phyloP scores from a whole-genome alignment of 2,888 invertebrate genomes.

The Zootermopsis nevadensis region DNA sequence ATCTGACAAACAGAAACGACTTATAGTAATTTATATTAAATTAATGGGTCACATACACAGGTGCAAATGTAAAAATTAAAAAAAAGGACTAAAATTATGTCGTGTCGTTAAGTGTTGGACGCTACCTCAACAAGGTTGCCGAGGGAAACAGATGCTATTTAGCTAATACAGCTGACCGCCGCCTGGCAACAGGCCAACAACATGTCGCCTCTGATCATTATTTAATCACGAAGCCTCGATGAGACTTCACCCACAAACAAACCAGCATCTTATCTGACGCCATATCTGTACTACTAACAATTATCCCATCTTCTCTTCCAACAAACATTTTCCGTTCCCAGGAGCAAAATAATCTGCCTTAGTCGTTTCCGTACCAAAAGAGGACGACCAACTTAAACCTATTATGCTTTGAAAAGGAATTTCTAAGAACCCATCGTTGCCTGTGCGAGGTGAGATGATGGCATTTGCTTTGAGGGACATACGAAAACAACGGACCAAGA shows the following conservation, averaged over 20 bases:
- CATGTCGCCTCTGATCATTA: not conserved
- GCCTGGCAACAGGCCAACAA: constrained; percentile 30
- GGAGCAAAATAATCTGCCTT: too few species aligned
- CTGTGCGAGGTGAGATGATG: too few species aligned
- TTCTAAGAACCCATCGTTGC: too few species aligned
- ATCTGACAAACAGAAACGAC: too few species aligned
- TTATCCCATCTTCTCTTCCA: too few species aligned
- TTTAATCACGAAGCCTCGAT: not conserved
- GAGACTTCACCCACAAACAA: not conserved
- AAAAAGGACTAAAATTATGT: not conserved
- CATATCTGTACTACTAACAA: too few species aligned
- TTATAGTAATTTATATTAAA: not conserved
- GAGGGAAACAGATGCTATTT: constrained; percentile 22
- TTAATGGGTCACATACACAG: not conserved
- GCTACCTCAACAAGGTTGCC: constrained; percentile 24
- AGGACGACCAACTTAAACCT: too few species aligned
- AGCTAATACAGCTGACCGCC: constrained; percentile 31
- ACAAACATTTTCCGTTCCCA: too few species aligned
- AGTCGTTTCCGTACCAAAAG: too few species aligned
- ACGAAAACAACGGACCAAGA: too few species aligned
- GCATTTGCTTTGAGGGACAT: too few species aligned
- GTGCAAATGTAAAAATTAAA: not conserved
- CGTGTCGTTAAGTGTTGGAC: constrained; percentile 24
- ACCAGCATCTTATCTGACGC: not conserved
- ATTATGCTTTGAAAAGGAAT: too few species aligned